Evolutionary conservation across 2,888 invertebrate genomes (phyloP).

Genomic region (Eurytoma adleriae): DNA sequence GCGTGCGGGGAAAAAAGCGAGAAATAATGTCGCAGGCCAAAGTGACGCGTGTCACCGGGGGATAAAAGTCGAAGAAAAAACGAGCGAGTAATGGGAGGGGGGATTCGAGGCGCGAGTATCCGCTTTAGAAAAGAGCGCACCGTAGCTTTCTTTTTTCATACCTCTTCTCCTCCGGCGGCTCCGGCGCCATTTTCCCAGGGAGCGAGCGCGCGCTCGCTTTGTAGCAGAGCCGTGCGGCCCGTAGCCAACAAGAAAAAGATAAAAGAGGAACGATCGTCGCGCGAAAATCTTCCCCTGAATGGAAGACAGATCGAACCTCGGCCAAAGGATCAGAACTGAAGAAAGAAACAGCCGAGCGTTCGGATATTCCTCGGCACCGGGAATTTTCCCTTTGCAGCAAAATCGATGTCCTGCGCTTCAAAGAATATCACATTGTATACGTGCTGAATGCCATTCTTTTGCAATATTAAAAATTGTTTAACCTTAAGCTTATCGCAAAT

Average conservation of each 20-base stretch:
- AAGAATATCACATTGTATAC: too few relatives aligned
- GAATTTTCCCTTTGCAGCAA: constrained; percentile 42
- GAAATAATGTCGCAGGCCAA: not conserved
- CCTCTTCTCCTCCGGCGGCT: not conserved
- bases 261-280: constrained; percentile 49
- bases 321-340: not conserved
- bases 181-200: constrained; percentile 24
- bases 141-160: constrained; percentile 26
- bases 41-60: not conserved
- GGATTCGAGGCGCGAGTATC: constrained; percentile 13
- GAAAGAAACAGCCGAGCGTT: not conserved
- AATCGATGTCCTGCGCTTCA: constrained; percentile 15
- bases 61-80: not conserved
- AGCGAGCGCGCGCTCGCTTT: constrained; percentile 1
- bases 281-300: constrained; percentile 44
- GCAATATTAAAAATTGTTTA: too few relatives aligned
- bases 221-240: not conserved
- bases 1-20: not conserved
- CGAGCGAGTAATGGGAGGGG: not conserved
- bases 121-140: constrained; percentile 7
- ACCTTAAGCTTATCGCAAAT: too few relatives aligned
- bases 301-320: constrained; percentile 48
- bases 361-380: constrained; percentile 14
- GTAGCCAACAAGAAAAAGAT: constrained; percentile 30
- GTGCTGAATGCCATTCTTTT: too few relatives aligned